Evolutionary conservation across 2,113 vertebrate genomes (phyloP).

Genomic region (Gnathonemus echidnorhynchus): DNA sequence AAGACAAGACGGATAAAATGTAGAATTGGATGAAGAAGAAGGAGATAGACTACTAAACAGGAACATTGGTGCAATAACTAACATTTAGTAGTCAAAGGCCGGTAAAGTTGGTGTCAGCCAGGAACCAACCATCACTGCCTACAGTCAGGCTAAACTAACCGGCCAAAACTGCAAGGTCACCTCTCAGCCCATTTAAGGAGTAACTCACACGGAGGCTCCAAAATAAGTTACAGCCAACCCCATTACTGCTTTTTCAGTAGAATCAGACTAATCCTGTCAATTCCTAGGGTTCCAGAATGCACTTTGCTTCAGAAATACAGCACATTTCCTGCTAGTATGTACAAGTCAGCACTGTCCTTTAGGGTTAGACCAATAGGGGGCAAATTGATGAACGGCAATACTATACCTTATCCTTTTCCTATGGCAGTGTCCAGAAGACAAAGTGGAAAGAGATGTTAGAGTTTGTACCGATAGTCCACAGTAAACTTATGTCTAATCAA

Average conservation of each 20-base stretch:
- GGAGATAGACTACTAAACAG: not conserved
- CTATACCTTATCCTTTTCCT: slow-evolving; percentile 44
- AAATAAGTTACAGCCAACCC: not conserved
- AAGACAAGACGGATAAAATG: not conserved
- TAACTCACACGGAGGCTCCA: not conserved
- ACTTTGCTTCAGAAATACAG: not conserved
- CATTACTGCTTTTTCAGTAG: not conserved
- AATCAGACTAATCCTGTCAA: not conserved
- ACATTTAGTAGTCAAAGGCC: not conserved
- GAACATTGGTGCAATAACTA: not conserved
- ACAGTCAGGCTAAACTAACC: not conserved
- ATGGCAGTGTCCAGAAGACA: not conserved
- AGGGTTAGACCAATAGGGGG: not conserved
- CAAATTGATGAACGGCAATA: not conserved
- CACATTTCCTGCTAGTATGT: not conserved
- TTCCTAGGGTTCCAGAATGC: not conserved
- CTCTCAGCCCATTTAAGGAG: not conserved
- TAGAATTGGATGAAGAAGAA: not conserved
- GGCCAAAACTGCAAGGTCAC: not conserved
- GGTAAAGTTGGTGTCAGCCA: not conserved
- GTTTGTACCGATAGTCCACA: not conserved
- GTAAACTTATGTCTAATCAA: not conserved
- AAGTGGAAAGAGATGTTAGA: slow-evolving; percentile 7
- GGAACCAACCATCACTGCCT: not conserved
- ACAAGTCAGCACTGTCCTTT: not conserved